Evolutionary conservation across 2,888 invertebrate genomes (phyloP).

Genomic region (Calameuta idolon): DNA sequence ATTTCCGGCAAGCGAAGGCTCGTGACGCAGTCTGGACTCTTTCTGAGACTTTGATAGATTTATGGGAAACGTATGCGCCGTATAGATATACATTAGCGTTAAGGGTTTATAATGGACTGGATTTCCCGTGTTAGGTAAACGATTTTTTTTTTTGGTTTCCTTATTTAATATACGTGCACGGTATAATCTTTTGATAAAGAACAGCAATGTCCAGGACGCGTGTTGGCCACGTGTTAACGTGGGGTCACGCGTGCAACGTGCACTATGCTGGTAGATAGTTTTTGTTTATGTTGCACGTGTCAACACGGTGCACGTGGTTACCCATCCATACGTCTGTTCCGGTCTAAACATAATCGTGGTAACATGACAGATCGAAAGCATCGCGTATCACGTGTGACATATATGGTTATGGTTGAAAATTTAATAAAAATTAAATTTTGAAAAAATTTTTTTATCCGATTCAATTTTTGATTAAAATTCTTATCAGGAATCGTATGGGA

Average conservation of each 20-base stretch:
- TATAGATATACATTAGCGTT: neutral
- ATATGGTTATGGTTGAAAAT: neutral
- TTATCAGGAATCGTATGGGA: neutral
- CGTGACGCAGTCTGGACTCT: neutral
- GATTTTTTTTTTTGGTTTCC: constrained; percentile 7
- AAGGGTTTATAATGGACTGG: neutral
- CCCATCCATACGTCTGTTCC: constrained; percentile 28
- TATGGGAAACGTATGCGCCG: neutral
- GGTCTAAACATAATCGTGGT: constrained; percentile 5
- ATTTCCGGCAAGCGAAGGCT: neutral
- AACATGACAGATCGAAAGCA: constrained; percentile 5
- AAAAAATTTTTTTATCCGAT: neutral
- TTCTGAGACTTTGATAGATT: neutral
- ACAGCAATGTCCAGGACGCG: constrained; percentile 16
- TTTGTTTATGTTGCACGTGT: constrained; percentile 49
- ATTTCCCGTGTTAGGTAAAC: neutral
- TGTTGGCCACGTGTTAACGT: constrained; percentile 32
- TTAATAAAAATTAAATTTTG: neutral
- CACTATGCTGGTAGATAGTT: constrained; percentile 34
- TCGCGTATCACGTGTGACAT: neutral
- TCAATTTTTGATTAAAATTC: neutral
- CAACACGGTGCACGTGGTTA: constrained; percentile 49
- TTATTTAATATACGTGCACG: neutral
- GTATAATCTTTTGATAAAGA: neutral
- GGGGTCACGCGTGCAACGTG: constrained; percentile 33